Evolutionary conservation across 2,888 invertebrate species (phyloP).

Genomic region (Ommatoiulus sabulosus): DNA sequence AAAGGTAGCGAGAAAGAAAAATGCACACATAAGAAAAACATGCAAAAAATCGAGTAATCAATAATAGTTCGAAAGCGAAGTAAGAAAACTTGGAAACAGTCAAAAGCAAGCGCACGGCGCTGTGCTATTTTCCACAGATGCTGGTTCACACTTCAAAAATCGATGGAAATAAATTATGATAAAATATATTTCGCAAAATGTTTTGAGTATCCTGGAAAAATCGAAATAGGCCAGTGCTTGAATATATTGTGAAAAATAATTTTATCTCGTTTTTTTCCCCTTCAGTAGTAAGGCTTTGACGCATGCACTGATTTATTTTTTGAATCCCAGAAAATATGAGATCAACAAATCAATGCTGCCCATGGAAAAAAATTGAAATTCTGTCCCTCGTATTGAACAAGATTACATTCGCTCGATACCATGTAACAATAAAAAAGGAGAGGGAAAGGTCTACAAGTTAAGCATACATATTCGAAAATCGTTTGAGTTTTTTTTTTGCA

Average conservation of each 20-base stretch:
- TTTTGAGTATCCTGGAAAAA: constrained; percentile 45
- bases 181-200: constrained; percentile 36
- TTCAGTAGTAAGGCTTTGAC: background rate
- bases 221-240: constrained; percentile 41
- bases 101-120: constrained; percentile 30
- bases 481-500: background rate
- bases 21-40: constrained; percentile 35
- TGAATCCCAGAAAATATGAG: constrained; percentile 27
- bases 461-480: background rate
- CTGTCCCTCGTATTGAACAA: background rate
- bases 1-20: background rate
- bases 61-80: constrained; percentile 39
- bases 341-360: constrained; percentile 37
- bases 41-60: constrained; percentile 39
- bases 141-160: constrained; percentile 45
- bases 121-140: constrained; percentile 39
- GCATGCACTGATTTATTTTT: constrained; percentile 44
- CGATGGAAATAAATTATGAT: constrained; percentile 47
- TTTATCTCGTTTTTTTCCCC: constrained; percentile 3
- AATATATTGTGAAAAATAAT: constrained; percentile 26
- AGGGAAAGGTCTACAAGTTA: background rate
- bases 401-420: constrained; percentile 7
- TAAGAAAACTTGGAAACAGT: constrained; percentile 45
- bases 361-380: background rate
- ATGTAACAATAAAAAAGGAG: background rate